Conservation (phyloP, 1,140 invertebrate genomes). For the Amyelois transitella region DNA sequence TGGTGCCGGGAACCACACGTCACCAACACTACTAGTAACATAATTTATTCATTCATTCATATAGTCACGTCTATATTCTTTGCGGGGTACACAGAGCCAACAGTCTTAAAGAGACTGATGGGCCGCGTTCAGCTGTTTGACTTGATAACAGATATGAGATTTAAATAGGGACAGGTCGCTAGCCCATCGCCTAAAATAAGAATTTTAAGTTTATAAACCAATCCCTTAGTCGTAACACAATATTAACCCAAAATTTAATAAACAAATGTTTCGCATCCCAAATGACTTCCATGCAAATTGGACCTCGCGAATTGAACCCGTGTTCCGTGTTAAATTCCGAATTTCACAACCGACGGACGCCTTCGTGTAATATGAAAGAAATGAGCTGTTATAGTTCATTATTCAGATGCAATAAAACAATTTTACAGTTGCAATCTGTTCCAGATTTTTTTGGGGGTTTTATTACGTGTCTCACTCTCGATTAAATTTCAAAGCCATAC, state of each 20-base stretch:
- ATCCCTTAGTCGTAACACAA: no score
- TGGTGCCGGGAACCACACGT: no score
- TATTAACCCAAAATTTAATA: background rate
- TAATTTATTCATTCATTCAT: no score
- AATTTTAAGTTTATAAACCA: background rate
- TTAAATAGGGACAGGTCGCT: no score
- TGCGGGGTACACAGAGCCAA: no score
- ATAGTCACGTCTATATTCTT: no score
- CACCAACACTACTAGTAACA: no score
- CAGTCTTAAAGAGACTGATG: no score
- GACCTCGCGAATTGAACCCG: background rate
- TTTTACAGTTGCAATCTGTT: slow-evolving; percentile 4
- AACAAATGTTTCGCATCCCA: background rate
- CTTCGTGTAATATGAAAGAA: background rate
- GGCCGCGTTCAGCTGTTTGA: no score
- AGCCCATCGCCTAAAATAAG: no score
- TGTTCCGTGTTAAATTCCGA: background rate
- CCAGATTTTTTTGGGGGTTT: background rate
- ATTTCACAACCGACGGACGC: background rate
- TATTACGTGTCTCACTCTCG: background rate
- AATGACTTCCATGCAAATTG: background rate
- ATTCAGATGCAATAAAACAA: slow-evolving; percentile 7
- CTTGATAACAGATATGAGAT: no score
- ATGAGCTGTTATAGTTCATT: slow-evolving; percentile 7
- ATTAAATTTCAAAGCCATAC: background rate